A percentile compares a stretch with the other conserved stretches of the same genome.
Conservation (phyloP, 2,797 vertebrate species). For the Gallinago stenura region DNA sequence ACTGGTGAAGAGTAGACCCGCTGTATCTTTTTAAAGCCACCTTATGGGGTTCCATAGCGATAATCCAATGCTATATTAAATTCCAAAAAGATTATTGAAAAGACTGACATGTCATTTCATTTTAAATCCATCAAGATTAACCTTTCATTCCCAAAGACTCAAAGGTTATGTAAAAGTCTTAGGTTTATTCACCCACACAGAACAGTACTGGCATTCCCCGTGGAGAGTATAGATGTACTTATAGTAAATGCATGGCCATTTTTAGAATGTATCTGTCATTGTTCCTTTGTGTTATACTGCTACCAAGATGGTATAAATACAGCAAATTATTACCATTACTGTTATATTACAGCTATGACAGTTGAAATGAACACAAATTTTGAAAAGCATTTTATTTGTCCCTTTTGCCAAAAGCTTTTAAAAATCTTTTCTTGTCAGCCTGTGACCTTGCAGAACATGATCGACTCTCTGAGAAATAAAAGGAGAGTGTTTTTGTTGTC, state of each 20-base stretch:
- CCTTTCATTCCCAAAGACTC: background rate
- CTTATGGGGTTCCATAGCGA: background rate
- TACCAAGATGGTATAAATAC: background rate
- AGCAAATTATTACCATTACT: background rate
- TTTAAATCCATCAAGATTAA: background rate
- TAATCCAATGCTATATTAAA: background rate
- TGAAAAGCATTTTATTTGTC: slow-evolving; percentile 9
- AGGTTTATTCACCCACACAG: background rate
- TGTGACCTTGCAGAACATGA: background rate
- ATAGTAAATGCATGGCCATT: background rate
- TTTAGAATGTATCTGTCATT: background rate
- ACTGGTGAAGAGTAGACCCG: background rate
- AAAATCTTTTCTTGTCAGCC: background rate
- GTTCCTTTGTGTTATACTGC: background rate
- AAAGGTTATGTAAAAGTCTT: background rate
- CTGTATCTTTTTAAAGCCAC: background rate
- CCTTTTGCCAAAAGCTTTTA: background rate
- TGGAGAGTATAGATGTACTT: background rate
- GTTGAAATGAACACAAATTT: slow-evolving; percentile 12
- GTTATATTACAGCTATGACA: background rate
- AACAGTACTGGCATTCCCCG: background rate
- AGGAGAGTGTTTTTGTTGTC: background rate
- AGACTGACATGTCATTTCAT: background rate
- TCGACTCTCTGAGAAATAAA: background rate
- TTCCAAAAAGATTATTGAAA: background rate